These are phyloP conservation scores for Leptosomus discolor DNA, from an alignment of 2,113 vertebrate genomes.

Conservation along the genomic window DNA sequence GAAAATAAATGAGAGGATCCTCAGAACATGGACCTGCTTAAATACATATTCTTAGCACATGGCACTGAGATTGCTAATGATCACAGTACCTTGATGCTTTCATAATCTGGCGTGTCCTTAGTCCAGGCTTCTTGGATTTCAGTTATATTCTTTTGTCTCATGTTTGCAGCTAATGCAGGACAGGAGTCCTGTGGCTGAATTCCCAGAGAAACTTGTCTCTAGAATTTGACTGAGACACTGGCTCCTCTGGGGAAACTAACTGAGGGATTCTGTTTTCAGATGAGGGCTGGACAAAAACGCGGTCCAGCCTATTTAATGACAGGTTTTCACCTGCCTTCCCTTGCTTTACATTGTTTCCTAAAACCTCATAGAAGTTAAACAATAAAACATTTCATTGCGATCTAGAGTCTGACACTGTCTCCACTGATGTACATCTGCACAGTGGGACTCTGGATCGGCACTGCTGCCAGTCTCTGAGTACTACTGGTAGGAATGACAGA, in stretches of 20 bases:
- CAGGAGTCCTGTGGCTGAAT: not conserved
- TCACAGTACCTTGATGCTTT: not conserved
- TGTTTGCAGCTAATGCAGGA: not conserved
- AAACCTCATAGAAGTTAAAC: not conserved
- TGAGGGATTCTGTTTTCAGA: not conserved
- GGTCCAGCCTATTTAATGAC: not conserved
- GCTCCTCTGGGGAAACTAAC: not conserved
- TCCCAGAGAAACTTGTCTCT: not conserved
- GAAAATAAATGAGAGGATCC: not conserved
- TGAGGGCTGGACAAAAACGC: not conserved
- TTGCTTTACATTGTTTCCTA: not conserved
- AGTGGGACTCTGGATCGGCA: not conserved
- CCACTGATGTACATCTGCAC: not conserved
- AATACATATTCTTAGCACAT: not conserved
- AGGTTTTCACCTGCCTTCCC: not conserved
- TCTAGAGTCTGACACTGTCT: not conserved
- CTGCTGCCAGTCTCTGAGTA: not conserved
- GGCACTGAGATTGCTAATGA: not conserved
- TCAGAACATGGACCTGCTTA: not conserved
- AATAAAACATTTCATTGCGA: not conserved
- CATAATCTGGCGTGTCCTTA: not conserved
- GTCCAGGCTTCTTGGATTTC: not conserved
- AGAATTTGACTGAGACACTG: not conserved
- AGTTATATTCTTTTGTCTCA: not conserved
- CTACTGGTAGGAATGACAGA: not conserved